Evolutionary conservation across 2,797 vertebrate species (phyloP), one percentile per base, ranked within the genome.

Genomic region (Eidolon dupreanum): DNA sequence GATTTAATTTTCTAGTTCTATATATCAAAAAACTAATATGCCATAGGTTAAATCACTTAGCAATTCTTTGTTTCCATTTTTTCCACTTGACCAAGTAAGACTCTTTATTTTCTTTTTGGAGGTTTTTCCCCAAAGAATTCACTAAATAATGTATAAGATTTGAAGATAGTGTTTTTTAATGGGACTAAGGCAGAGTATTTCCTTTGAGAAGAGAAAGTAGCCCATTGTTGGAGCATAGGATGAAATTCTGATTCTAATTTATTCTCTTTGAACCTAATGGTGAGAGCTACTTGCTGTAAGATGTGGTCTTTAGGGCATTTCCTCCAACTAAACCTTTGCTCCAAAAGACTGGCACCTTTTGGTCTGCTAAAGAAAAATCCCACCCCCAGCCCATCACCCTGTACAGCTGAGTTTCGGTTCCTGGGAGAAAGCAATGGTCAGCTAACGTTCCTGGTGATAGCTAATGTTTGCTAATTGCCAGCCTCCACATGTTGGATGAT

Each of bases 141-240:
- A 94, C 94, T 97, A 98, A 96, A 97, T 98, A 97, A 97, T 97
- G 97, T 98, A 97, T 97, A 97, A 97, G 97, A 97, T 93, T 94
- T 71, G 75, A 95, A 96, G 88, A 38, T 94, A 78, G 68, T 77
- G 36, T 88, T 90, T 96, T 83, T 92, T 63, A 83, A 88, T 66
- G 31, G 36, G 36, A 65, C 55, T 55, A 92, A 88, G n/a, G 65
- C 92, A 81, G 73, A 95, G 59, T 89, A 57, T 90, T 96, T 95
- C 74, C 93, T 96, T 89, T 96, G 94, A 96, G 59, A 92, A 43
- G 81, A 90, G 94, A 97, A 97, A 97, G 95, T 94, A 92, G 94
- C 55, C 91, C 96, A 96, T 97, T 98, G 97, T 98, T 97, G 91
- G 92, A 96, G 46, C 92, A 87, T 93, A 95, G 97, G 75, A 82